Base-by-base conservation (phyloP, 1,140 invertebrate genomes). In the Littorina saxatilis region DNA sequence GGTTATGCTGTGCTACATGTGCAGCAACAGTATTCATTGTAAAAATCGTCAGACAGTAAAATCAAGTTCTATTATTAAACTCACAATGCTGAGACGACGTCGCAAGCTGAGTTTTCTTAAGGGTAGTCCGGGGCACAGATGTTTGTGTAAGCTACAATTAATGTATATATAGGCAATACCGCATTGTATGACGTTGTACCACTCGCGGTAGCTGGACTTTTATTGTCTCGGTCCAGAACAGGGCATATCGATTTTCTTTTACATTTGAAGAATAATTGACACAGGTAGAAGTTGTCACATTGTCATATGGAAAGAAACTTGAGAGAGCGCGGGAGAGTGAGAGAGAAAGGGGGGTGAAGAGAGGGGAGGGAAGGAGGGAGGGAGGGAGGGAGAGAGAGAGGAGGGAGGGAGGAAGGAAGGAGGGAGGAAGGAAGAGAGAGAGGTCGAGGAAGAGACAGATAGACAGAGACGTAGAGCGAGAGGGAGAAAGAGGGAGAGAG, bases 361-460 rank as follows among this genome's bases (percentile, higher is more conserved):
- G 27, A n/a, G 27, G 52, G 27, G 52, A 58, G 20, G 27, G 52
- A 58, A 20, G 27, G 52, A 58, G 52, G 27, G 52, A 58, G 52
- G 27, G 20, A 63, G 61, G 32, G 61, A 63, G 20, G 32, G 61
- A 63, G 61, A 63, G 61, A 63, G 61, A 63, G 61, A 63, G 52
- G 20, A n/a, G 27, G 52, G 27, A n/a, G 20, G 52, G 27, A n/a
- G 27, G 52, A 58, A n/a, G 20, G 20, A 20, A n/a, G 27, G 52
- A 58, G 52, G 20, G 52, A 58, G 52, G 27, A n/a, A 58, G 5
- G 27, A n/a, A 58, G 61, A 32, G n/a, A 32, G 61, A 63, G 61
- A 63, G n/a, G 32, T n/a, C 4, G 61, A 29, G n/a, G 32, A 15
- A 63, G n/a, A 63, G 61, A 63, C n/a, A 32, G n/a, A 32, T n/a